These are phyloP conservation scores for Okamejei kenojei DNA, from an alignment of 2,797 vertebrate species.

Conservation along the genomic window DNA sequence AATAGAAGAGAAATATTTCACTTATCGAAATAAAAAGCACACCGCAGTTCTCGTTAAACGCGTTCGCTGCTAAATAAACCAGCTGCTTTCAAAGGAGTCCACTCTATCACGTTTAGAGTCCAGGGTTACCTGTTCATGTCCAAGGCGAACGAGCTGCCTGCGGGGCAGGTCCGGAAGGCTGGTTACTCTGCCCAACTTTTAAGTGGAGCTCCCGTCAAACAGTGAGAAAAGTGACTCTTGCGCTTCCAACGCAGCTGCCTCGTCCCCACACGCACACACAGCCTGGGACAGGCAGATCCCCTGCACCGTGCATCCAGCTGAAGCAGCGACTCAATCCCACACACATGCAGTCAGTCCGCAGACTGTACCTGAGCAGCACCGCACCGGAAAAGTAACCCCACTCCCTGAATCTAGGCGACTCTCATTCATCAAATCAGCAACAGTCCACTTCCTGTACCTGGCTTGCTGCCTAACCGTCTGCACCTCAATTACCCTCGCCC, in stretches of 20 bases:
- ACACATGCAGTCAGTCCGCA: background rate
- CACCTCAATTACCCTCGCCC: background rate
- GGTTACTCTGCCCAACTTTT: background rate
- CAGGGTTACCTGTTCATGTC: slow-evolving; percentile 12
- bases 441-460: slow-evolving; percentile 33
- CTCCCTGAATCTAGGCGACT: background rate
- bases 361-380: slow-evolving; percentile 17
- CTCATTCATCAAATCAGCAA: slow-evolving; percentile 9
- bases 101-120: background rate
- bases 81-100: background rate
- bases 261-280: background rate
- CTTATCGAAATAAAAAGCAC: too few relatives aligned
- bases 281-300: background rate
- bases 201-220: background rate
- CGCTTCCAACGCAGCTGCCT: background rate
- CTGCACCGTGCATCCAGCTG: background rate
- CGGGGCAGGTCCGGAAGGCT: background rate
- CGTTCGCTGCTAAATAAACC: background rate
- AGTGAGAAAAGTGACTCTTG: background rate
- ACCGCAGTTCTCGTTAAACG: background rate
- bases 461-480: background rate
- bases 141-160: background rate
- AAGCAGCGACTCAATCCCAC: background rate
- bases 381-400: slow-evolving; percentile 29
- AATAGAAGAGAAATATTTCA: background rate